Percentiles rank a stretch among this genome's conserved stretches.
Evolutionary conservation across 2,113 vertebrate genomes (phyloP).

Genomic region (Ailuropoda melanoleuca): DNA sequence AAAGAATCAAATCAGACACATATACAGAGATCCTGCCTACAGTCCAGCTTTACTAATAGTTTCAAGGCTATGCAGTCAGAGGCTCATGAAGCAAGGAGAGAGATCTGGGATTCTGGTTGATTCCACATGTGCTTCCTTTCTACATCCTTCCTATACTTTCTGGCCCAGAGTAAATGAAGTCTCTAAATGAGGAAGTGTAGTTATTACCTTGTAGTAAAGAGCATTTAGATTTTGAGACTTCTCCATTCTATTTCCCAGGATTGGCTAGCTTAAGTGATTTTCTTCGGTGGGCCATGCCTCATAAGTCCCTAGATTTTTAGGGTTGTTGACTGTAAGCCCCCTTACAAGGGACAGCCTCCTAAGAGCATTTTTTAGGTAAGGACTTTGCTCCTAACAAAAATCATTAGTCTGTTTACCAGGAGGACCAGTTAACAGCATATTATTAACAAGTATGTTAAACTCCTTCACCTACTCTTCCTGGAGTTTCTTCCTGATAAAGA

Average conservation of each 20-base stretch:
- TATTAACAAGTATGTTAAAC: neutral
- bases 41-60: neutral
- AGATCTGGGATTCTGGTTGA: neutral
- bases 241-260: neutral
- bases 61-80: neutral
- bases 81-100: neutral
- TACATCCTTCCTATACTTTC: neutral
- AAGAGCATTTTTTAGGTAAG: neutral
- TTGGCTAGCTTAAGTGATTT: neutral
- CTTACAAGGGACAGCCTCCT: neutral
- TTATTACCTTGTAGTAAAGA: neutral
- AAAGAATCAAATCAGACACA: neutral
- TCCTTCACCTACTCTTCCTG: neutral
- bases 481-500: neutral
- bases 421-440: neutral
- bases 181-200: neutral
- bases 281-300: neutral
- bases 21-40: neutral
- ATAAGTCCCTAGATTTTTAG: neutral
- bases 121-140: neutral
- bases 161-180: neutral
- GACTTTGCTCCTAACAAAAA: neutral
- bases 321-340: neutral
- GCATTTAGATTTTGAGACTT: constrained; percentile 1
- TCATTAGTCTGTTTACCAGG: neutral